Evolutionary conservation across 1,140 invertebrate genomes (phyloP).

Genomic region (Brachionus plicatilis): DNA sequence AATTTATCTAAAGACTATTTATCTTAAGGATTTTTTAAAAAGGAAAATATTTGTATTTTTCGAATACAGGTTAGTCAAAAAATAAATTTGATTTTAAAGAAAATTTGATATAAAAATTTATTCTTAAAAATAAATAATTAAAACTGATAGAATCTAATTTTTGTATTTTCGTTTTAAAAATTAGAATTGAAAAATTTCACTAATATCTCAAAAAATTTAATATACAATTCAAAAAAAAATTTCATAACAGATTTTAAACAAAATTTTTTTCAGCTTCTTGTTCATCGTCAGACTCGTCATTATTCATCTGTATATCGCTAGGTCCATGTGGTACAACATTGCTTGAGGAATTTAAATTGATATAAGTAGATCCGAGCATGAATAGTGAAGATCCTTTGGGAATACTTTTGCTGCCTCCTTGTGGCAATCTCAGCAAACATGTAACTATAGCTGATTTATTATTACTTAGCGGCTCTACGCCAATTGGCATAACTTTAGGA

Average conservation of each 20-base stretch:
- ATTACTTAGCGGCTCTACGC: constrained; percentile 16
- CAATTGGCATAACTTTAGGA: constrained; percentile 17
- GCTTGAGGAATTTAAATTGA: neutral
- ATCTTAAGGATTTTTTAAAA: too few relatives aligned
- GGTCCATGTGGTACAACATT: neutral
- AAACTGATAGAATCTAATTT: neutral
- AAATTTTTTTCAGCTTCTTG: neutral
- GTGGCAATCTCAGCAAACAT: constrained; percentile 12
- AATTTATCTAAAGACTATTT: too few relatives aligned
- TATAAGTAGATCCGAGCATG: constrained; percentile 19
- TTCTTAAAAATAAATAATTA: neutral
- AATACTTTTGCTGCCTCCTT: neutral
- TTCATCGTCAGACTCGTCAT: neutral
- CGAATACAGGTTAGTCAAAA: neutral
- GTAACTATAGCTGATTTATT: constrained; percentile 37
- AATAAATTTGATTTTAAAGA: neutral
- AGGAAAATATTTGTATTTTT: neutral
- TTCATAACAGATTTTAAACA: neutral
- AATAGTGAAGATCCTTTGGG: constrained; percentile 36
- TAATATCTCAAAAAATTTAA: neutral
- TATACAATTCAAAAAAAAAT: neutral
- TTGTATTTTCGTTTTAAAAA: neutral
- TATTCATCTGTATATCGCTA: neutral
- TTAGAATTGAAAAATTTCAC: neutral
- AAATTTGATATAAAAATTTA: neutral